A percentile compares a stretch with the other conserved stretches of the same genome.
Conservation (phyloP, 2,113 vertebrate genomes). For the Paramisgurnus dabryanus region DNA sequence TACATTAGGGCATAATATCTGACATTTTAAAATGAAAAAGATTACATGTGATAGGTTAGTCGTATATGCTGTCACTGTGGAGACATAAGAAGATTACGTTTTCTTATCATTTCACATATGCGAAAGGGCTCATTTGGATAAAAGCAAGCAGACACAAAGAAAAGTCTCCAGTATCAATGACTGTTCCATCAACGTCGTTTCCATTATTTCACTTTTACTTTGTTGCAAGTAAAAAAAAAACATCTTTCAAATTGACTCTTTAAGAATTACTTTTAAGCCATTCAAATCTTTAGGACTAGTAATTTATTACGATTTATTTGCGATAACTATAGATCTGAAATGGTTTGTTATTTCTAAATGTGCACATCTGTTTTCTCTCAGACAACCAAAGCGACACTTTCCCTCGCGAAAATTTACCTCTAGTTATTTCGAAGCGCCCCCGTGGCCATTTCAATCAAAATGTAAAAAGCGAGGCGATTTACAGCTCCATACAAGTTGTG, state of each 20-base stretch:
- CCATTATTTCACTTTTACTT: background rate
- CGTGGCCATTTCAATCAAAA: conserved; percentile 36
- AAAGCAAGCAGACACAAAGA: background rate
- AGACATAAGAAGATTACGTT: background rate
- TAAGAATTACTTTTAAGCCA: background rate
- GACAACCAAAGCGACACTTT: background rate
- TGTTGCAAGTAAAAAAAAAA: background rate
- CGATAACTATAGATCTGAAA: background rate
- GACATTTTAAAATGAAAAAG: too few species aligned
- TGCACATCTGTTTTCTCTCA: background rate
- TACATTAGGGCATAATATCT: too few species aligned
- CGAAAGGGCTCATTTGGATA: conserved; percentile 12
- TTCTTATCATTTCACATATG: background rate
- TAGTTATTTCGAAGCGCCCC: background rate
- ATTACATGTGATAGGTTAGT: background rate
- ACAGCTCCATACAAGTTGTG: conserved; percentile 16
- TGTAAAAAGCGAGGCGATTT: conserved; percentile 31
- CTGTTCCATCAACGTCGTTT: background rate
- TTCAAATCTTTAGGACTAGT: background rate
- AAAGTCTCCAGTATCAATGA: background rate
- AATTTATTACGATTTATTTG: background rate
- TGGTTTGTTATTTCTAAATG: conserved; percentile 2
- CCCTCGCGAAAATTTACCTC: background rate
- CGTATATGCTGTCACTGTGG: background rate
- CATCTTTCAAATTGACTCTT: background rate